Conservation (phyloP, 2,113 vertebrate genomes). For the Axis porcinus region DNA sequence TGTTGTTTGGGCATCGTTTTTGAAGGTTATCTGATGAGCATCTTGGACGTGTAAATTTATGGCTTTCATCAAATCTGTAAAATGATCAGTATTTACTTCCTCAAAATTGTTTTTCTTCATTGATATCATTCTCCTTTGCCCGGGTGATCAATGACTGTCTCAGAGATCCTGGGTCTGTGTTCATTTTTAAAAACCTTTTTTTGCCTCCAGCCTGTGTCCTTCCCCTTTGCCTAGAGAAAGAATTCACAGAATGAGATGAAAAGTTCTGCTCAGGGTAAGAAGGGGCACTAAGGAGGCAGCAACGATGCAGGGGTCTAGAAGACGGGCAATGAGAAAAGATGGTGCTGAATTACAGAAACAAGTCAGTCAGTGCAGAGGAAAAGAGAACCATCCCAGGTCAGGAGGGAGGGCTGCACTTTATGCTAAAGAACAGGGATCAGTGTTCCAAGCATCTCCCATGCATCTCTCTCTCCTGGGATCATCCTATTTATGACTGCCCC, state of each 20-base stretch:
- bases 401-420: neutral
- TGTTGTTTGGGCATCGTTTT: neutral
- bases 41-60: neutral
- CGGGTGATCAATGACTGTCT: neutral
- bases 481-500: accelerated
- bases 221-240: neutral
- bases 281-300: neutral
- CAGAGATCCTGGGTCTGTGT: neutral
- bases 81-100: neutral
- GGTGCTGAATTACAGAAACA: neutral
- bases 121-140: neutral
- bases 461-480: neutral
- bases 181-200: neutral
- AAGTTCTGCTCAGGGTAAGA: neutral
- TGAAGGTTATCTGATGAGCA: neutral
- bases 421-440: accelerated
- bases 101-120: neutral
- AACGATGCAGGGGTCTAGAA: neutral
- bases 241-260: too few relatives aligned
- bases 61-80: neutral
- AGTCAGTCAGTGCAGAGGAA: neutral
- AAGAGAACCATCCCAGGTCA: neutral
- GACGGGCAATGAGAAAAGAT: neutral
- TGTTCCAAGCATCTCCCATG: accelerated
- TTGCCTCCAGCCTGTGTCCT: neutral